phyloP scores from a whole-genome alignment of 2,797 vertebrate genomes.

The Myoxocephalus aenaeus region DNA sequence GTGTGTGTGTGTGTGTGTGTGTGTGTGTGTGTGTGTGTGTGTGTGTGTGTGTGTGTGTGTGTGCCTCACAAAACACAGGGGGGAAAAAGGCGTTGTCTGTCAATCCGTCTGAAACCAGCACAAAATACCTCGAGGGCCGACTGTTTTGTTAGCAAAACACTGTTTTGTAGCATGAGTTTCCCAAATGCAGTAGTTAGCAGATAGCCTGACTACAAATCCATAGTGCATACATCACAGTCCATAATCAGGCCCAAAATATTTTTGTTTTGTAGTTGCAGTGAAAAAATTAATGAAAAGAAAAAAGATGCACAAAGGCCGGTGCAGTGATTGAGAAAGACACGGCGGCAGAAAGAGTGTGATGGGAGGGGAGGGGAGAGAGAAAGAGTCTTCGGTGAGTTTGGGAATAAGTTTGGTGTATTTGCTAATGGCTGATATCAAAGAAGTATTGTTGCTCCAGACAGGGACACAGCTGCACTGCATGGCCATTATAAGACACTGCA shows the following conservation, averaged over 20 bases:
- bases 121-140: slow-evolving; percentile 45
- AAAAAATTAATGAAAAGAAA: background rate
- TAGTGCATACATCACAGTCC: slow-evolving; percentile 30
- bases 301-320: background rate
- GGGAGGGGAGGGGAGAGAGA: slow-evolving; percentile 41
- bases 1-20: too few relatives aligned
- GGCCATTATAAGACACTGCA: slow-evolving; percentile 59
- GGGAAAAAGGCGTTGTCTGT: slow-evolving; percentile 44
- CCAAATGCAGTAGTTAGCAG: slow-evolving; percentile 25
- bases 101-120: slow-evolving; percentile 44
- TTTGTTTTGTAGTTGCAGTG: background rate
- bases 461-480: slow-evolving; percentile 47
- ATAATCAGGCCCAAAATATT: background rate
- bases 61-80: slow-evolving; percentile 38
- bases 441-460: slow-evolving; percentile 58
- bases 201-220: slow-evolving; percentile 23
- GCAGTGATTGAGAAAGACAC: slow-evolving; percentile 37
- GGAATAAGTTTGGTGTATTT: slow-evolving; percentile 55
- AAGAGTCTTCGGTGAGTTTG: slow-evolving; percentile 36
- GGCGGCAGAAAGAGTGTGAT: slow-evolving; percentile 37
- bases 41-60: slow-evolving; percentile 18
- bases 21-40: slow-evolving; percentile 10
- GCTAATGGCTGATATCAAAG: slow-evolving; percentile 69
- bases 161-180: slow-evolving; percentile 38
- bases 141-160: slow-evolving; percentile 53